Evolutionary conservation across 2,113 vertebrate genomes (phyloP).

Genomic region (Dissostichus mawsoni): DNA sequence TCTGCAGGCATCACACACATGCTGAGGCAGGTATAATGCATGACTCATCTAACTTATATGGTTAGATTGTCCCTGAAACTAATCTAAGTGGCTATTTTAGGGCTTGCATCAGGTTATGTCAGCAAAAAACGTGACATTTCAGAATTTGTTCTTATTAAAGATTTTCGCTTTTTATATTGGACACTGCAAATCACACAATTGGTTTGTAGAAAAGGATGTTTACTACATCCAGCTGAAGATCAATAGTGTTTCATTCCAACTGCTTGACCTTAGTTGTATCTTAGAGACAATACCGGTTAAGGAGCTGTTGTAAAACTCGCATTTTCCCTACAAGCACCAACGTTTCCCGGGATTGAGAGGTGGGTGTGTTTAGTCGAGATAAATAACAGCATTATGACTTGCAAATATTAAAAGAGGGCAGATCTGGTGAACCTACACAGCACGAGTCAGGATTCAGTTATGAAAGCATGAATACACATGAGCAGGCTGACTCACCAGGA

Average conservation of each 20-base stretch:
- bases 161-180: not conserved
- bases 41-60: slow-evolving; percentile 7
- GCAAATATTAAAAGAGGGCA: slow-evolving; percentile 20
- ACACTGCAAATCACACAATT: not conserved
- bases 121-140: not conserved
- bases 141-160: not conserved
- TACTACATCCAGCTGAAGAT: slow-evolving; percentile 25
- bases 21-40: not conserved
- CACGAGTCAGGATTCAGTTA: slow-evolving; percentile 26
- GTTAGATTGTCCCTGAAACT: not conserved
- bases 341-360: slow-evolving; percentile 12
- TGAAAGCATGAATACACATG: slow-evolving; percentile 64
- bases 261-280: slow-evolving; percentile 23
- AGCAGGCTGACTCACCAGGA: slow-evolving; percentile 64
- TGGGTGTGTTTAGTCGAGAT: not conserved
- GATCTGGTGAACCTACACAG: slow-evolving; percentile 41
- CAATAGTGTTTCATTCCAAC: slow-evolving; percentile 11
- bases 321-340: slow-evolving; percentile 13
- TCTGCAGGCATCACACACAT: slow-evolving; percentile 1
- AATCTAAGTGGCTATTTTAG: not conserved
- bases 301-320: slow-evolving; percentile 31
- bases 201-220: not conserved
- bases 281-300: not conserved
- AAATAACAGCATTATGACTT: slow-evolving; percentile 20
- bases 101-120: no score